phyloP scores from a whole-genome alignment of 2,113 vertebrate species.

The Sphaerodactylus townsendi region DNA sequence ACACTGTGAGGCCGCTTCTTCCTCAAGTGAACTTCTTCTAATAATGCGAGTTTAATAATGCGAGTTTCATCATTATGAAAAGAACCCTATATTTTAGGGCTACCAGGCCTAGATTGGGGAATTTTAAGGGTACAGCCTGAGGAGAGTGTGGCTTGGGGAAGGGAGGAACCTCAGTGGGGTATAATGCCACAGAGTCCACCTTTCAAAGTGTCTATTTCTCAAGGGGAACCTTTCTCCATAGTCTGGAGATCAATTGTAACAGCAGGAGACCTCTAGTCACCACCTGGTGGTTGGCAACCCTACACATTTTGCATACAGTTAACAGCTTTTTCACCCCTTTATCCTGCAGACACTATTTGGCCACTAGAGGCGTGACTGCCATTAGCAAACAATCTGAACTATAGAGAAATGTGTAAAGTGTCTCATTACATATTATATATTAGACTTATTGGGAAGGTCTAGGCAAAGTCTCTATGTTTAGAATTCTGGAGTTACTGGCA shows the following conservation, averaged over 20 bases:
- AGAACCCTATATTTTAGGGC: background rate
- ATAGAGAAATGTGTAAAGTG: background rate
- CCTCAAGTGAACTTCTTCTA: background rate
- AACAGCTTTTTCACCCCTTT: background rate
- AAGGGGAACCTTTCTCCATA: too few relatives aligned
- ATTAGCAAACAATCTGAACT: background rate
- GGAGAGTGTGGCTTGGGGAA: too few relatives aligned
- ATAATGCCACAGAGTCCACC: too few relatives aligned
- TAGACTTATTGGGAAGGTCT: background rate
- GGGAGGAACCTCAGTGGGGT: too few relatives aligned
- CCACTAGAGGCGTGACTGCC: background rate
- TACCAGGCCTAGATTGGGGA: too few relatives aligned
- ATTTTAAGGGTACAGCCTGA: too few relatives aligned
- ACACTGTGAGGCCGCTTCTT: background rate
- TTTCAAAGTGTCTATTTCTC: too few relatives aligned
- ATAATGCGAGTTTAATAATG: background rate
- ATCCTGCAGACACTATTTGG: background rate
- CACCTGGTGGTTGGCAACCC: background rate
- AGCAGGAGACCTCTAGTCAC: too few relatives aligned
- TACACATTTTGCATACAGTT: background rate
- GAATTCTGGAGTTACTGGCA: background rate
- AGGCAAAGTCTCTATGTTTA: conserved; percentile 7
- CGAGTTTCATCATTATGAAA: background rate
- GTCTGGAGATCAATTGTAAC: too few relatives aligned
- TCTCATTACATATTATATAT: background rate